These are phyloP conservation scores for Ctenosaura bakeri DNA, from an alignment of 2,797 vertebrate species.

Conservation along the genomic window DNA sequence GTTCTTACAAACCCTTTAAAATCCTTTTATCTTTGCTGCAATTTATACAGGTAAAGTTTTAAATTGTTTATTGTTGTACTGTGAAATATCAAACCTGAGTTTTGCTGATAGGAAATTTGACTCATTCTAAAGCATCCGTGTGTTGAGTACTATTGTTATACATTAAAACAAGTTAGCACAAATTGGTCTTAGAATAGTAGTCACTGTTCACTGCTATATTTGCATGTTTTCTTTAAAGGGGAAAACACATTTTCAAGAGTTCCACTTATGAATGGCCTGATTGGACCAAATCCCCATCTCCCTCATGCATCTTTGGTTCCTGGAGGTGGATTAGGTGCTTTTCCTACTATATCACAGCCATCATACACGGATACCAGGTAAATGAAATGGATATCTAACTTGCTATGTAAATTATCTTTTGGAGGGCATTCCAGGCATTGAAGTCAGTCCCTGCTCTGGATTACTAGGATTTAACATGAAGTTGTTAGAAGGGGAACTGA, in stretches of 20 bases:
- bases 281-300: constrained; percentile 90
- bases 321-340: constrained; percentile 87
- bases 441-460: not conserved
- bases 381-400: constrained; percentile 17
- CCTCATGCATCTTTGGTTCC: constrained; percentile 83
- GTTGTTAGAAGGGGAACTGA: no score
- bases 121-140: not conserved
- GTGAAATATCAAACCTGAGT: not conserved
- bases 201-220: constrained; percentile 18
- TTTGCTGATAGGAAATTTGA: not conserved
- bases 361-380: constrained; percentile 93
- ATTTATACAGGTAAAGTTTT: not conserved
- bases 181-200: not conserved
- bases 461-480: no score
- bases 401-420: not conserved
- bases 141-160: not conserved
- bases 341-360: constrained; percentile 89
- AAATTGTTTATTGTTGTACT: not conserved
- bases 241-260: constrained; percentile 92
- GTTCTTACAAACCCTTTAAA: not conserved
- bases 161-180: not conserved
- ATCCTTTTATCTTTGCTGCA: not conserved
- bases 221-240: constrained; percentile 78
- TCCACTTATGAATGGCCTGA: constrained; percentile 94
- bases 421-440: not conserved